These are phyloP conservation scores for Platycheirus rosarum DNA, from an alignment of 2,888 invertebrate genomes.

Conservation along the genomic window DNA sequence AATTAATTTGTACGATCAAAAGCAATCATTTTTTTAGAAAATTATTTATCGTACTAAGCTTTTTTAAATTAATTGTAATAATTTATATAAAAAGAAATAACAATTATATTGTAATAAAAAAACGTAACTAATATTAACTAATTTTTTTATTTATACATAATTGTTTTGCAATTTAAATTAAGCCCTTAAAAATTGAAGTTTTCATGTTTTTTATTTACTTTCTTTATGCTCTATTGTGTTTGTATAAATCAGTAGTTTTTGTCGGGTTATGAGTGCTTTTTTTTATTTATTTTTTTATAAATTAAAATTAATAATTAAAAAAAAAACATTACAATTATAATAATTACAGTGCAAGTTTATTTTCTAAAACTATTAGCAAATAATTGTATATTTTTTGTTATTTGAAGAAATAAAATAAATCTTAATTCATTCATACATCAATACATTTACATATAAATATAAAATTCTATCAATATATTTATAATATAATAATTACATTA, in stretches of 20 bases:
- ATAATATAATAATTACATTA: slow-evolving; percentile 59
- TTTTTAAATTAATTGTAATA: slow-evolving; percentile 63
- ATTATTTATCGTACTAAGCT: slow-evolving; percentile 70
- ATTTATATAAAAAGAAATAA: slow-evolving; percentile 74
- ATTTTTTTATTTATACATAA: slow-evolving; percentile 35
- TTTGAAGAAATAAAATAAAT: slow-evolving; percentile 34
- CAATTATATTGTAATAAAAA: slow-evolving; percentile 74
- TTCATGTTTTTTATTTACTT: slow-evolving; percentile 30
- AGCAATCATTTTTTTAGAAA: slow-evolving; percentile 58
- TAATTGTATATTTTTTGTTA: slow-evolving; percentile 46
- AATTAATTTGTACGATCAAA: slow-evolving; percentile 74
- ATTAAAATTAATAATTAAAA: slow-evolving; percentile 51
- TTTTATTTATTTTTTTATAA: slow-evolving; percentile 56
- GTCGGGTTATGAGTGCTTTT: slow-evolving; percentile 33
- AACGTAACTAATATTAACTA: slow-evolving; percentile 73
- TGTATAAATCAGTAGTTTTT: slow-evolving; percentile 29
- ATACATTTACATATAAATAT: slow-evolving; percentile 73
- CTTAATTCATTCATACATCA: slow-evolving; percentile 71
- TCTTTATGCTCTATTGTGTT: slow-evolving; percentile 9
- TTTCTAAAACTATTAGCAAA: slow-evolving; percentile 62
- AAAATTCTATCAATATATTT: slow-evolving; percentile 68
- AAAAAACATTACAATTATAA: slow-evolving; percentile 39
- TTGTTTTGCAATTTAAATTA: slow-evolving; percentile 31
- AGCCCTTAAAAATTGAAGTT: slow-evolving; percentile 14
- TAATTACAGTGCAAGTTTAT: slow-evolving; percentile 70